phyloP scores from a whole-genome alignment of 2,888 invertebrate genomes.

The Epistrophella euchroma region DNA sequence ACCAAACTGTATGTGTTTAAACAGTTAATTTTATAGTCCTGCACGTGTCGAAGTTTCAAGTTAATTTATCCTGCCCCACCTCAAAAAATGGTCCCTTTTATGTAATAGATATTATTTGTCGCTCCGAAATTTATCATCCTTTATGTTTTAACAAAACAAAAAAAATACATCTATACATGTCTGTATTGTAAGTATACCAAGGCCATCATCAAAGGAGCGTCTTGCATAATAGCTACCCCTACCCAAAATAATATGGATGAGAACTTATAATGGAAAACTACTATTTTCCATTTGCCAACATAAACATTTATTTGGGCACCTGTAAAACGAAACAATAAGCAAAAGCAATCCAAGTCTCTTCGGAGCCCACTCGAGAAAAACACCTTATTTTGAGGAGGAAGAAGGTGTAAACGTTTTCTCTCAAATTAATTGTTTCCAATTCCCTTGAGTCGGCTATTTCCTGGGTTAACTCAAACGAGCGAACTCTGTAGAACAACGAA shows the following conservation, averaged over 20 bases:
- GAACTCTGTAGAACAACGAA: not conserved
- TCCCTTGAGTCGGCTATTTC: constrained; percentile 31
- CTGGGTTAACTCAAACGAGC: not conserved
- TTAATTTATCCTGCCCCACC: constrained; percentile 22
- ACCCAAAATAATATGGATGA: constrained; percentile 12
- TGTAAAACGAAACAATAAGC: constrained; percentile 49
- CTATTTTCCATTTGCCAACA: constrained; percentile 38
- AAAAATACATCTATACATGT: not conserved
- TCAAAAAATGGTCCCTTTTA: constrained; percentile 14
- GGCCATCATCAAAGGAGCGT: not conserved
- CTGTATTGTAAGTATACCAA: not conserved
- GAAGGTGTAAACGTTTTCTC: constrained; percentile 24
- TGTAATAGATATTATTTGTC: constrained; percentile 21
- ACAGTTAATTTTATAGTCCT: constrained; percentile 1
- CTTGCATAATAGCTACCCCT: not conserved
- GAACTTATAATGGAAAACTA: constrained; percentile 28
- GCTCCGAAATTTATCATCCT: constrained; percentile 10
- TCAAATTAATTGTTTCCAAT: constrained; percentile 59
- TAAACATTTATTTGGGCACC: constrained; percentile 61
- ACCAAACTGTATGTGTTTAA: not conserved
- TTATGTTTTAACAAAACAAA: constrained; percentile 20
- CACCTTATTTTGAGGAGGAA: not conserved
- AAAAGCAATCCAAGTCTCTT: constrained; percentile 50
- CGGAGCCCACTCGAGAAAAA: not conserved
- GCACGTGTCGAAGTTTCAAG: constrained; percentile 33